Conservation (phyloP, 2,888 invertebrate species). For the Leptinotarsa tumamoca region DNA sequence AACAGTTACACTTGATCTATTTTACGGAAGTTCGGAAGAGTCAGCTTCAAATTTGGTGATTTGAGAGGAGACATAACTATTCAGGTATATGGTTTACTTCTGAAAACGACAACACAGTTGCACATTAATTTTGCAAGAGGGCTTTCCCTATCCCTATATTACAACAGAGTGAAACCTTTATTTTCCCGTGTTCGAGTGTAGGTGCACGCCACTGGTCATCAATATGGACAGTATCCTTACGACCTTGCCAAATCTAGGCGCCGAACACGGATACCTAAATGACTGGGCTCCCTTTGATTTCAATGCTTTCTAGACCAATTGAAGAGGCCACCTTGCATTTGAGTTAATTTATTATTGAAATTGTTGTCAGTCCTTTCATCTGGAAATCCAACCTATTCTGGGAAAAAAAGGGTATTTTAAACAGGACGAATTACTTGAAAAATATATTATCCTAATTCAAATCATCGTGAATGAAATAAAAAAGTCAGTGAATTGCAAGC, state of each 20-base stretch:
- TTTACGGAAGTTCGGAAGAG: no score
- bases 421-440: neutral
- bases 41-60: no score
- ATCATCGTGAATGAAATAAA: no score
- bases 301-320: conserved; percentile 46
- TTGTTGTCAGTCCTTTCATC: neutral
- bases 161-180: neutral
- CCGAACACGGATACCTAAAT: conserved; percentile 48
- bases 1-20: no score
- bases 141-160: no score
- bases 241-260: conserved; percentile 45
- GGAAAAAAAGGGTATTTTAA: neutral
- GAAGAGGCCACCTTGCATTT: conserved; percentile 36
- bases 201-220: conserved; percentile 18
- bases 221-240: conserved; percentile 25
- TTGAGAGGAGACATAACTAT: no score
- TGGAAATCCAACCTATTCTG: neutral
- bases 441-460: no score
- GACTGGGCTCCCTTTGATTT: conserved; percentile 53
- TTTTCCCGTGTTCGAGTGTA: neutral
- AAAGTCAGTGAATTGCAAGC: no score
- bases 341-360: conserved; percentile 35
- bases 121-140: no score
- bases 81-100: no score
- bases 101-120: no score